Percentiles rank a stretch among this genome's conserved stretches.
Conservation (phyloP, 2,113 vertebrate genomes). For the Oreochromis spilurus region DNA sequence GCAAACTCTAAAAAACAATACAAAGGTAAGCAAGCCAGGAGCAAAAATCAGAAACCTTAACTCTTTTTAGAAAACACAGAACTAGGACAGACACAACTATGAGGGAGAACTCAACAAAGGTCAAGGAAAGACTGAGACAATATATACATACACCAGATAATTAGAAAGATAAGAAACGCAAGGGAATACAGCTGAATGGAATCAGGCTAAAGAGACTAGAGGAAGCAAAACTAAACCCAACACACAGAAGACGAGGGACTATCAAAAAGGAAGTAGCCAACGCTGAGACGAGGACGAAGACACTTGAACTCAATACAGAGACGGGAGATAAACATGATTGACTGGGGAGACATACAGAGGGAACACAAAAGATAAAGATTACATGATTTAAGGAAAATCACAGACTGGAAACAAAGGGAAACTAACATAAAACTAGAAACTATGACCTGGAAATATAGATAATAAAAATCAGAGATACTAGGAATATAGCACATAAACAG, state of each 20-base stretch:
- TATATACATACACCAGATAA: background rate
- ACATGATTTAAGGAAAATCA: background rate
- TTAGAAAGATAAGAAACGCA: background rate
- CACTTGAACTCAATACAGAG: background rate
- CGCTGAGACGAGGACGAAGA: background rate
- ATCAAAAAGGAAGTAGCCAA: background rate
- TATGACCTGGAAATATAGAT: background rate
- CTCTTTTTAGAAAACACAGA: background rate
- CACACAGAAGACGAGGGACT: background rate
- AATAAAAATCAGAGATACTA: background rate
- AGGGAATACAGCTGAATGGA: background rate
- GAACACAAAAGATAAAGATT: background rate
- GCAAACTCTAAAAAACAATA: background rate
- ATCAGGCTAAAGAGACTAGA: background rate
- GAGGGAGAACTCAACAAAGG: background rate
- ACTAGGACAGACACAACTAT: background rate
- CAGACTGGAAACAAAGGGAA: background rate
- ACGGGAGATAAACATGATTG: background rate
- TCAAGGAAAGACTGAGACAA: background rate
- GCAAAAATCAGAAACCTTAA: background rate
- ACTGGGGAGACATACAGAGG: background rate
- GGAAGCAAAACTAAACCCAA: background rate
- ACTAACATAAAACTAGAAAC: background rate
- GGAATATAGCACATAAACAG: background rate
- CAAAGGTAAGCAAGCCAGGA: background rate